Evolutionary conservation across 2,888 invertebrate genomes (phyloP).

Genomic region (Thymelicus acteon): DNA sequence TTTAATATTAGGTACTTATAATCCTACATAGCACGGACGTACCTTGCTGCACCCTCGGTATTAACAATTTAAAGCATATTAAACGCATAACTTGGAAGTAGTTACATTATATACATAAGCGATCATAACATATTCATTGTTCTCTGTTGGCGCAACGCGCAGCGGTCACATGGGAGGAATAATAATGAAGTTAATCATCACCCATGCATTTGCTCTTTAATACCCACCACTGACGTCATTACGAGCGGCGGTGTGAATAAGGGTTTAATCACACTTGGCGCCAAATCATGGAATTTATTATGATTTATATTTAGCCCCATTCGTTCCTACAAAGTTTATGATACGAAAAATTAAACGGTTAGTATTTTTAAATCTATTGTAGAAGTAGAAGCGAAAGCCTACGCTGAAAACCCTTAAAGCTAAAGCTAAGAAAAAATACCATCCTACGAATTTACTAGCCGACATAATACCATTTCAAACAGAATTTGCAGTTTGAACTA

Average conservation of each 20-base stretch:
- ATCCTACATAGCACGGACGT: no score
- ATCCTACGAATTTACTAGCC: no score
- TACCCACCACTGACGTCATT: slow-evolving; percentile 51
- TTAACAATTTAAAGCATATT: no score
- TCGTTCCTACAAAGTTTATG: background rate
- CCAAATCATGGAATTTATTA: background rate
- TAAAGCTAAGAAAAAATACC: no score
- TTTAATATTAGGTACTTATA: no score
- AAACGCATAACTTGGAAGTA: background rate
- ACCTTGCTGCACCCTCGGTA: background rate
- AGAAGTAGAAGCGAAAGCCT: no score
- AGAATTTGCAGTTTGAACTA: no score
- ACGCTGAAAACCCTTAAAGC: no score
- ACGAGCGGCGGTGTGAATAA: slow-evolving; percentile 41
- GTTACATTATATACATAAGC: slow-evolving; percentile 11
- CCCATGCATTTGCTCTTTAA: slow-evolving; percentile 43
- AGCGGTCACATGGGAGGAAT: slow-evolving; percentile 43
- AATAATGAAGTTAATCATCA: slow-evolving; percentile 46
- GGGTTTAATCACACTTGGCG: slow-evolving; percentile 11
- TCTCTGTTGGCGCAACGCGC: slow-evolving; percentile 30
- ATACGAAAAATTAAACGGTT: background rate
- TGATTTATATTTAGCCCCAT: no score
- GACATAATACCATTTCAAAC: no score
- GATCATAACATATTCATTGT: slow-evolving; percentile 31
- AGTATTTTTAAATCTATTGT: no score